phyloP scores from a whole-genome alignment of 2,888 invertebrate genomes.

The Gryllus longicercus region DNA sequence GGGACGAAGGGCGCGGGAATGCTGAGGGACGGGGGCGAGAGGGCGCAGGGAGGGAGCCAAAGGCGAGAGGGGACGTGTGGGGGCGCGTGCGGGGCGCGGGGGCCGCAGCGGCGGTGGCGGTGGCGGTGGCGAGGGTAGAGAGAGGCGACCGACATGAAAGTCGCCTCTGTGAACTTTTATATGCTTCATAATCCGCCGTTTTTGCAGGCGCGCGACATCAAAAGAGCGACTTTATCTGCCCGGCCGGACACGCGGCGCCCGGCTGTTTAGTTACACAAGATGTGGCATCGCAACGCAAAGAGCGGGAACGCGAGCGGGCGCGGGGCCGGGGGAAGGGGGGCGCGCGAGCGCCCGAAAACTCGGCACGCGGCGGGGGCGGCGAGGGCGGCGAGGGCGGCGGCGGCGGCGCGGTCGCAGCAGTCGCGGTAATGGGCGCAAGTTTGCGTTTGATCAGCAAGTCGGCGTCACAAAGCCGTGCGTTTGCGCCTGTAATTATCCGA shows the following conservation, averaged over 20 bases:
- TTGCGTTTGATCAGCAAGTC: neutral
- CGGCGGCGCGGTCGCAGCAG: neutral
- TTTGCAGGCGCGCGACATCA: neutral
- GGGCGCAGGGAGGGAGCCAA: neutral
- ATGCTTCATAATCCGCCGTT: neutral
- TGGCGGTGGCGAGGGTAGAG: neutral
- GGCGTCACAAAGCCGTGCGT: neutral
- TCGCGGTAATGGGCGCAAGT: slow-evolving; percentile 7
- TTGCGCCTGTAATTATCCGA: neutral
- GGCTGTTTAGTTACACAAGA: slow-evolving; percentile 10
- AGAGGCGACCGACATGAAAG: slow-evolving; percentile 8
- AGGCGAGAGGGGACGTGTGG: neutral
- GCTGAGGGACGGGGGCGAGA: neutral
- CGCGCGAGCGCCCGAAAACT: neutral
- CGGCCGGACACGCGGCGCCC: neutral
- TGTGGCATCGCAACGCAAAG: slow-evolving; percentile 1
- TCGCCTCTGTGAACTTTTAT: neutral
- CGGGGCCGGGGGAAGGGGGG: neutral
- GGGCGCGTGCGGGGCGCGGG: neutral
- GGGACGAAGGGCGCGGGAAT: neutral
- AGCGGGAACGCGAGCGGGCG: neutral
- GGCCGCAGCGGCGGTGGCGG: neutral
- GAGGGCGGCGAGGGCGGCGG: neutral
- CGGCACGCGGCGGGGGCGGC: neutral
- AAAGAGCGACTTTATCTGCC: neutral